Evolutionary conservation across 2,113 vertebrate species (phyloP), one percentile per base, ranked within the genome.

Genomic region (Cranoglanis bouderius): DNA sequence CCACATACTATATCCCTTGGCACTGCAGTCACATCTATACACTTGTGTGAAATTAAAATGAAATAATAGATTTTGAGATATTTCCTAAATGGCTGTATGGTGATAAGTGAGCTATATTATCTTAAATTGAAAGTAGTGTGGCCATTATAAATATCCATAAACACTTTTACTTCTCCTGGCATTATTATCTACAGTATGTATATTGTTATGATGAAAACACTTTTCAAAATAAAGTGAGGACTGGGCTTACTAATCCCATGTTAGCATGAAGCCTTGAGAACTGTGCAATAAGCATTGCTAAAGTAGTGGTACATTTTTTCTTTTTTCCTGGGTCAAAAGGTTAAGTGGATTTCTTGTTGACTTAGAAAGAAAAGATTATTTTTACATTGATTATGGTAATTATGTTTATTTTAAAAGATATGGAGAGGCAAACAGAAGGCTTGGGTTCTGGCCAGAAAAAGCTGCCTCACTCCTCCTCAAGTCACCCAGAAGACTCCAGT

Each of bases 401-500:
- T 88, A 51, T 63, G 13, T 78, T 72, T 87, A 43, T 49, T 77
- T 85, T 38, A 86, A 88, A 90, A 97, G 97, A 97, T 84, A 93
- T 94, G 0, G 97, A 97, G 90, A 95, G 93, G 93, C 94, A 90
- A 70, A 92, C 89, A 0, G 90, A 95, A 53, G 96, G 93, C 92
- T 95, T 94, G 0, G 96, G 96, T 0, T 8, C 93, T 0, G 93
- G 91, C 84, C 89, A 90, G 89, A 92, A 91, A 59, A 84, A 86
- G 12, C 92, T 18, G 1, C 90, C 92, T 0, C 88, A 10, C 10
- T 90, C 85, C 0, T 67, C 82, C 0, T 90, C 91, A 0, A 92
- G 89, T 87, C 94, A 81, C 0, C 90, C 92, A 89, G 94, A 96
- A 80, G 96, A 97, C 61, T 95, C 95, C 87, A 96, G 95, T 0